phyloP scores from a whole-genome alignment of 2,797 vertebrate species.

The Bradypodion ventrale region DNA sequence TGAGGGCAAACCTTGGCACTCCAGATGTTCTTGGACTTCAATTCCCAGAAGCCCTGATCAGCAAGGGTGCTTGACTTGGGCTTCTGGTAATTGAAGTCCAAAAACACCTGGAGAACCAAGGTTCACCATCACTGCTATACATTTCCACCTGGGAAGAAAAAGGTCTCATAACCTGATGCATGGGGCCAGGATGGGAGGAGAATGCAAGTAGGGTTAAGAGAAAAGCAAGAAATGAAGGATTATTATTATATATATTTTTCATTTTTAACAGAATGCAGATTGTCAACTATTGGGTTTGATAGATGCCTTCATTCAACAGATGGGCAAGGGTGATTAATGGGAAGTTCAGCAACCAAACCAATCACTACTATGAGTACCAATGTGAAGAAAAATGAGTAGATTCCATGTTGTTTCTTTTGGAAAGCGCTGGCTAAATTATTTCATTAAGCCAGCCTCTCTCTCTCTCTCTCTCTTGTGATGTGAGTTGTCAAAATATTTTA shows the following conservation, averaged over 20 bases:
- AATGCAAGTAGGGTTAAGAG: neutral
- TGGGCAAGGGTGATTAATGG: neutral
- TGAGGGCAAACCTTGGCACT: too few relatives aligned
- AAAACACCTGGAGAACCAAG: too few relatives aligned
- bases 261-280: conserved; percentile 8
- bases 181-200: neutral
- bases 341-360: conserved; percentile 45
- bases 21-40: too few relatives aligned
- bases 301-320: conserved; percentile 3
- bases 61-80: too few relatives aligned
- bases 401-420: conserved; percentile 65
- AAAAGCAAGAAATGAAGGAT: neutral
- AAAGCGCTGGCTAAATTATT: conserved; percentile 65
- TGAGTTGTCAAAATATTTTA: conserved; percentile 76
- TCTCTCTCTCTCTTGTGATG: too few relatives aligned
- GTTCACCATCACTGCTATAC: too few relatives aligned
- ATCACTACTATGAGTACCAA: conserved; percentile 46
- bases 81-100: too few relatives aligned
- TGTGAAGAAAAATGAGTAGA: conserved; percentile 67
- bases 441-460: conserved; percentile 68
- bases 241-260: too few relatives aligned
- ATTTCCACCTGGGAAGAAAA: neutral
- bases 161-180: neutral
- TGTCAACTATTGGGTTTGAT: conserved; percentile 33
- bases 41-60: too few relatives aligned